Percentiles rank a stretch among this genome's conserved stretches.
phyloP scores from a whole-genome alignment of 2,888 invertebrate genomes.

The Cephus runcator region DNA sequence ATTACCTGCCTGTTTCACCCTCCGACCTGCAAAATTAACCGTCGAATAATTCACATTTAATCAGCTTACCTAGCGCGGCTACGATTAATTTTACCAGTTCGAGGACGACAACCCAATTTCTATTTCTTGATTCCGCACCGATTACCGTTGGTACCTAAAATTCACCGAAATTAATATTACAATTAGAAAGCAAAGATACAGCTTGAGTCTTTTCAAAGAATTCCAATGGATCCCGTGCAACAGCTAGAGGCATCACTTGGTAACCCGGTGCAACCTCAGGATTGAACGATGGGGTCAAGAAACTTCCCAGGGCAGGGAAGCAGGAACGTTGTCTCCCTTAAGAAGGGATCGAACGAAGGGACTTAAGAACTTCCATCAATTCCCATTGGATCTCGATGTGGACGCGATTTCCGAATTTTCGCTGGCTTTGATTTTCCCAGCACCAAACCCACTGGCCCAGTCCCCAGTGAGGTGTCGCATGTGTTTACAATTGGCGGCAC shows the following conservation, averaged over 20 bases:
- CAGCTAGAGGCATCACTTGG: not conserved
- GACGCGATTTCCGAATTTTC: too few relatives aligned
- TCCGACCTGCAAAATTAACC: conserved; percentile 17
- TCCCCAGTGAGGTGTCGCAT: not conserved
- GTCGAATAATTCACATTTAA: conserved; percentile 21
- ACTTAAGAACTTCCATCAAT: not conserved
- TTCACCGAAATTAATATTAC: not conserved
- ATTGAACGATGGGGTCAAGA: not conserved
- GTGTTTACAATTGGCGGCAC: not conserved
- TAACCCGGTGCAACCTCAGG: not conserved
- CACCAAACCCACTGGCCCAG: not conserved
- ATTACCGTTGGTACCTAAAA: not conserved
- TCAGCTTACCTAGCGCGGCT: conserved; percentile 5
- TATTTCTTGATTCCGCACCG: not conserved
- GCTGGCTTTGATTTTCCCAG: not conserved
- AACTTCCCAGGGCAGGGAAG: not conserved
- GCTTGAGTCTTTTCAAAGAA: not conserved
- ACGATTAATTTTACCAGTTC: not conserved
- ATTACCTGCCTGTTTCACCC: conserved; percentile 14
- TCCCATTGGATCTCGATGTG: not conserved
- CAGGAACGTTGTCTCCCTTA: not conserved
- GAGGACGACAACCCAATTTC: not conserved
- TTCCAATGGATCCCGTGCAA: not conserved
- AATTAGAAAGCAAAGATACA: not conserved
- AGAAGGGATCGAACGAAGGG: not conserved